Evolutionary conservation across 2,888 invertebrate species (phyloP), one percentile per base, ranked within the genome.

Genomic region (Theretra japonica): DNA sequence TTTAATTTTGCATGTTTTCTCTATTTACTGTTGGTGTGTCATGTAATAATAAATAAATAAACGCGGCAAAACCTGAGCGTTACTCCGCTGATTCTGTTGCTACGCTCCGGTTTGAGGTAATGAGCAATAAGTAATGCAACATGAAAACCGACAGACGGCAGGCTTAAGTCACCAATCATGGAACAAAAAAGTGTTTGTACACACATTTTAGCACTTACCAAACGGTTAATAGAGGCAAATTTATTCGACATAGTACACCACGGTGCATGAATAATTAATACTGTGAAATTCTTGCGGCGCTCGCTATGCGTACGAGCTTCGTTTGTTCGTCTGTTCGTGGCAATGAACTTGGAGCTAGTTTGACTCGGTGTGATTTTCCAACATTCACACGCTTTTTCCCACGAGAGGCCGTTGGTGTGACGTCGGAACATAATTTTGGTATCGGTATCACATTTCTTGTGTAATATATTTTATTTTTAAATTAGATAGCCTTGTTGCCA

Each of bases 221-320:
- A 65, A 60, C 70, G 70, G 68, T 71, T 68, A 72, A 72, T 72
- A 57, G 56, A 72, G 57, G 70, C 88, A 85, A 90, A 90, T 89
- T 80, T 86, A 90, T 89, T 88, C 87, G 76, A 81, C 80, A 82
- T 78, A 79, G 78, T 80, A 80, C 79, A 80, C 77, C 79, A 81
- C 82, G 75, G 75, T 74, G 84, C 76, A 86, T 89, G 87, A 83
- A 89, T 88, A 88, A 86, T 85, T 78, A 77, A 83, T 81, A 41
- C 65, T 72, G 72, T 65, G 72, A 72, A 72, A 59, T 65, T 70
- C 69, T 68, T 72, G 57, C 58, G 74, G 71, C 72, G 75, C 69
- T 68, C 68, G 57, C 68, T 74, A 72, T 72, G 76, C 76, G 72
- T 75, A 76, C 78, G 75, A 69, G 71, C 53, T 53, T 53, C 70